Evolutionary conservation across 1,140 invertebrate species (phyloP), one percentile per base, ranked within the genome.

Genomic region (Pentalonia nigronervosa): DNA sequence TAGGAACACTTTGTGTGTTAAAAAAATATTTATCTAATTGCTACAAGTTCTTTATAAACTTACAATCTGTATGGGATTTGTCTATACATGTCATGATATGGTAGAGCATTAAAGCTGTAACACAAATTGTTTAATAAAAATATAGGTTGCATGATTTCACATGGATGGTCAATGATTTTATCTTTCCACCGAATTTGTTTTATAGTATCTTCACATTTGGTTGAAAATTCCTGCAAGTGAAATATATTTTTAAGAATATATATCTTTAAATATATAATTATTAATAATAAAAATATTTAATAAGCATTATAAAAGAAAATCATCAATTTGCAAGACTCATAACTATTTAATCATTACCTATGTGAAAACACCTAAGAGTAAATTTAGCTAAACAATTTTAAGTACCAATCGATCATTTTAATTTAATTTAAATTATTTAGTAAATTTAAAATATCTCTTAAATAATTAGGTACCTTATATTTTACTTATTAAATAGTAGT

Each of bases 151-250:
- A 93, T 84, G 8, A 93, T 84, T 53, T 41, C 41, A 30, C 91
- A 93, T 0, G 76, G 76, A 25, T 56, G 17, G 0, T 50, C 14
- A 23, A 93, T 93, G 23, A 93, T 41, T 86, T 53, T 84, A 11
- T 83, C 76, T 83, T 84, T 81, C 91, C 91, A 93, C 0, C 91
- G 91, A 56, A 93, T 93, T 93, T 93, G 76, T 86, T 84, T 83
- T 41, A 93, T 86, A 34, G 81, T 93, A n/a, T 93, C 76, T 86
- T 93, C 21, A 21, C 91, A 93, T 93, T 93, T 93, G 2, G 36
- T 56, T 8, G 91, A 50, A 30, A 84, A 36, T 93, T 93, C 91
- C 91, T 93, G 30, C 1, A 81, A 81, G 30, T 53, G 9, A 53
- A 88, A 84, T 14, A 84, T 25, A 45, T 45, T 84, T 84, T 84